Evolutionary conservation across 2,113 vertebrate species (phyloP).

Genomic region (Hemichromis elongatus): DNA sequence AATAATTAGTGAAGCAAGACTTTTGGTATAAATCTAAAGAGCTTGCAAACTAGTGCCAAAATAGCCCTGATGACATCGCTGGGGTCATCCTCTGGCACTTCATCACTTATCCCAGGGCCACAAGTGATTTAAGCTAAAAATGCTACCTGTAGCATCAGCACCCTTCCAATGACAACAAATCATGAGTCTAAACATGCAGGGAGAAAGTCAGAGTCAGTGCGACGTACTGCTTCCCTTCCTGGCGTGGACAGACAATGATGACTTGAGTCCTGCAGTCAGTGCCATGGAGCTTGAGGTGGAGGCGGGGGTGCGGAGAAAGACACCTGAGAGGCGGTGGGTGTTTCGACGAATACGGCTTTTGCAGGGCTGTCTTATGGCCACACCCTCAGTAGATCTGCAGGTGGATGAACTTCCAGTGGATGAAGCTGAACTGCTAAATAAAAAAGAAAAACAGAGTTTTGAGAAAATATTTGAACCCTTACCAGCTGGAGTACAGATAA

Average conservation of each 20-base stretch:
- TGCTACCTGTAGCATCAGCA: neutral
- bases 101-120: neutral
- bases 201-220: neutral
- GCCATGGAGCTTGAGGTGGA: conserved; percentile 28
- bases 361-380: conserved; percentile 57
- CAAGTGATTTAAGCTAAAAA: neutral
- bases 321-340: conserved; percentile 72
- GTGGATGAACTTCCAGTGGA: conserved; percentile 47
- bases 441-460: neutral
- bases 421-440: conserved; percentile 57
- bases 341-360: conserved; percentile 69
- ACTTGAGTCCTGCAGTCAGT: conserved; percentile 20
- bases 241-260: conserved; percentile 25
- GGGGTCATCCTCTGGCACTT: neutral
- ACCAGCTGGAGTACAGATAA: neutral
- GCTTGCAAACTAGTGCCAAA: neutral
- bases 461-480: neutral
- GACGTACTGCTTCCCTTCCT: conserved; percentile 59
- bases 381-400: conserved; percentile 50
- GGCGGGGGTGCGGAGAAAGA: conserved; percentile 60
- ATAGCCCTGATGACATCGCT: neutral
- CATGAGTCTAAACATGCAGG: neutral
- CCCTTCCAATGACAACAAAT: neutral
- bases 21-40: neutral
- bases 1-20: neutral